A percentile compares a stretch with the other conserved stretches of the same genome.
Conservation (phyloP, 2,113 vertebrate species). For the Crypturellus undulatus region DNA sequence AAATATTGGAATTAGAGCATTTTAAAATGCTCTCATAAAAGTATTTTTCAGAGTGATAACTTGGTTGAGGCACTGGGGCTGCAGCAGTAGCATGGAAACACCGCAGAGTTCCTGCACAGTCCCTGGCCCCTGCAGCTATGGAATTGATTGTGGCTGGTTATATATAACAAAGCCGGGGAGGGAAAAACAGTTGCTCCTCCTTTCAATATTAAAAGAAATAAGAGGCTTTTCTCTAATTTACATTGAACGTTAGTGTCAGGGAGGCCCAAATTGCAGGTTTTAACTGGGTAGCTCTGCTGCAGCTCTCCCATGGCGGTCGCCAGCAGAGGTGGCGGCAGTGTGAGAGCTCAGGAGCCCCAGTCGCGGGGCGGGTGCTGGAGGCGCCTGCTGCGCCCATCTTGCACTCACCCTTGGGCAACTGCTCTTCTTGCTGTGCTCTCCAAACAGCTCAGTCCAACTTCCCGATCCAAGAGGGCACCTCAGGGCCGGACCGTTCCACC, state of each 20-base stretch:
- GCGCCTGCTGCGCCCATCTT: neutral
- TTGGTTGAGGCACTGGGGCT: neutral
- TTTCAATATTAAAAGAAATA: neutral
- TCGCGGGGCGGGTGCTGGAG: neutral
- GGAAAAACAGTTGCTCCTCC: neutral
- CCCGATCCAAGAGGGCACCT: constrained; percentile 88
- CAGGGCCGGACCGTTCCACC: constrained; percentile 90
- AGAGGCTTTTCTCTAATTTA: neutral
- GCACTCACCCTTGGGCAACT: neutral
- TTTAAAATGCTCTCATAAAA: too few relatives aligned
- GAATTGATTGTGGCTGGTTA: neutral
- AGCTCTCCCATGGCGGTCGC: neutral
- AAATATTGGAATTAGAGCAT: neutral
- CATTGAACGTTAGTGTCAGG: neutral
- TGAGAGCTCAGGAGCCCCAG: neutral
- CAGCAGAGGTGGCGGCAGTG: neutral
- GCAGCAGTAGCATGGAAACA: neutral
- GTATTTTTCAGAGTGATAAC: neutral
- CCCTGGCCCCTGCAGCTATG: neutral
- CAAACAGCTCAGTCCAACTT: constrained; percentile 88
- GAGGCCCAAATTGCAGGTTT: neutral
- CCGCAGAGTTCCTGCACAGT: neutral
- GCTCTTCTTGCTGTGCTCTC: constrained; percentile 22
- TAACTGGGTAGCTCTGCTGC: neutral
- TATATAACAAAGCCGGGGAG: neutral